Conservation (phyloP, 1,140 invertebrate genomes). For the Hyphantria cunea region DNA sequence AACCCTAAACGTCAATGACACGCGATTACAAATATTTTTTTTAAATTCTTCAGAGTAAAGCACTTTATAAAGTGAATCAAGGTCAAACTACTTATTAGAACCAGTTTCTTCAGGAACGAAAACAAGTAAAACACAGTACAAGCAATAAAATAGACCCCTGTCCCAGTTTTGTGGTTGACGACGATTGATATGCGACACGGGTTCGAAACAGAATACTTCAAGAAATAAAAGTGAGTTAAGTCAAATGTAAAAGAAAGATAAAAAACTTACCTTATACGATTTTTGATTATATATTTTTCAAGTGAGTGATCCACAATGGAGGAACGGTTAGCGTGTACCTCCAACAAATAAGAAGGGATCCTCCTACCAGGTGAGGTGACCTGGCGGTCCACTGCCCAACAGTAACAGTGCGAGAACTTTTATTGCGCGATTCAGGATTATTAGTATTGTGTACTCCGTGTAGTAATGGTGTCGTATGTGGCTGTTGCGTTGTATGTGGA, state of each 20-base stretch:
- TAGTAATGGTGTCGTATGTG: too few species aligned
- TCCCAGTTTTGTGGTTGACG: conserved; percentile 10
- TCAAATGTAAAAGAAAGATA: not conserved
- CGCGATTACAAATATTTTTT: not conserved
- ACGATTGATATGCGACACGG: conserved; percentile 10
- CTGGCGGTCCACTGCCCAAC: too few species aligned
- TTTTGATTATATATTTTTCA: too few species aligned
- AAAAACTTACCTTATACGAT: not conserved
- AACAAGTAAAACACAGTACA: conserved; percentile 13
- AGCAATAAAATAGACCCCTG: conserved; percentile 19
- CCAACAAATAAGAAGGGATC: too few species aligned
- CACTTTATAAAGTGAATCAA: conserved; percentile 13
- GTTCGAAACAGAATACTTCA: conserved; percentile 3
- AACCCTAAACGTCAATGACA: too few species aligned
- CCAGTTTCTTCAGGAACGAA: conserved; percentile 10
- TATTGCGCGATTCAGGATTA: too few species aligned
- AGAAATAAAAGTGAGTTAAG: not conserved
- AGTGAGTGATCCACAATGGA: too few species aligned
- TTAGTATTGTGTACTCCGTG: too few species aligned
- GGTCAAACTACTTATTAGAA: conserved; percentile 21
- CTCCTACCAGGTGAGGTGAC: too few species aligned
- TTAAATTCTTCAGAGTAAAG: not conserved
- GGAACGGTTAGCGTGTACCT: too few species aligned
- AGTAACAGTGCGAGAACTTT: too few species aligned
- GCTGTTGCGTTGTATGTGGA: too few species aligned